Evolutionary conservation across 2,113 vertebrate genomes (phyloP).

Genomic region (Planiliza haematocheilus): DNA sequence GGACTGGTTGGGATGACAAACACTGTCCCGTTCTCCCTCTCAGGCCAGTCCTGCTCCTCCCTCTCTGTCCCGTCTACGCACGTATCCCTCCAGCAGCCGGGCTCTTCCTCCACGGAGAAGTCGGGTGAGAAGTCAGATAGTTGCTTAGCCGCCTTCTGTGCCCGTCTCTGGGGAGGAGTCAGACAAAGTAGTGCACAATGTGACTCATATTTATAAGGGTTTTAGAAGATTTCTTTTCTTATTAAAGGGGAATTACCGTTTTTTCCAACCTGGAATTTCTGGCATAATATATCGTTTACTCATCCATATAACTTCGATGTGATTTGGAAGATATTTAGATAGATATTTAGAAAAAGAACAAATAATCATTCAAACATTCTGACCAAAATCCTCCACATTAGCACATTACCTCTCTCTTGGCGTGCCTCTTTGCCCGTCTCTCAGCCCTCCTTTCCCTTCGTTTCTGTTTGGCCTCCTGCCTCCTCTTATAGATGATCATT

Average conservation of each 20-base stretch:
- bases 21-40: slow-evolving; percentile 79
- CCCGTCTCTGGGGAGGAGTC: slow-evolving; percentile 57
- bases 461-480: slow-evolving; percentile 87
- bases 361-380: neutral
- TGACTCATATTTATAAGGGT: neutral
- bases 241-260: no score
- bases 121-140: slow-evolving; percentile 27
- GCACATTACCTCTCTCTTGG: slow-evolving; percentile 78
- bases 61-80: slow-evolving; percentile 27
- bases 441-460: slow-evolving; percentile 83
- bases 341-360: no score
- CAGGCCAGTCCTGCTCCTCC: slow-evolving; percentile 55
- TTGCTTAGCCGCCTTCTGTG: slow-evolving; percentile 51
- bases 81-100: slow-evolving; percentile 51
- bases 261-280: no score
- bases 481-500: slow-evolving; percentile 91
- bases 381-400: neutral
- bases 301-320: no score
- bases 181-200: neutral
- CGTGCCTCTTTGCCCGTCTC: slow-evolving; percentile 83
- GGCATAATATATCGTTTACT: no score
- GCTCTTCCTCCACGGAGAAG: slow-evolving; percentile 77
- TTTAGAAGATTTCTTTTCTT: no score
- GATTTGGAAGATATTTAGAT: no score
- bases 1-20: slow-evolving; percentile 80